These are phyloP conservation scores for Sebastes minor DNA, from an alignment of 2,797 vertebrate genomes.

Conservation along the genomic window DNA sequence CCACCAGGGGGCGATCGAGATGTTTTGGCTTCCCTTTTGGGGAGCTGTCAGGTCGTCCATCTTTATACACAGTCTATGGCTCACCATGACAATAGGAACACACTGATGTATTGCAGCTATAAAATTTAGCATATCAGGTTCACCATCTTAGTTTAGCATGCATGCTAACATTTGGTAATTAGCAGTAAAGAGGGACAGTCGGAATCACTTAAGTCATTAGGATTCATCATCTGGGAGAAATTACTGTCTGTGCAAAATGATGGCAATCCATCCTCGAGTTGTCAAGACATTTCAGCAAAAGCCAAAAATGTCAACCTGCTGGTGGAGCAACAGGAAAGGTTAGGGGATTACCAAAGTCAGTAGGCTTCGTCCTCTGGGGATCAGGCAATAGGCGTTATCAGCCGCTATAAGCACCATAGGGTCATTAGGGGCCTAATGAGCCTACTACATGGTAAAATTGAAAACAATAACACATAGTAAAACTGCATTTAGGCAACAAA, in stretches of 20 bases:
- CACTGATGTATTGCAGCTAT: background rate
- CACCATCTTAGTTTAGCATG: background rate
- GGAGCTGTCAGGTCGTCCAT: background rate
- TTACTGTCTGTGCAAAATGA: background rate
- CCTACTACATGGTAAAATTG: background rate
- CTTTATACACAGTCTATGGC: background rate
- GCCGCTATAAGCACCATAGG: background rate
- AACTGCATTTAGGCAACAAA: background rate
- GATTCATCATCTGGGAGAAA: background rate
- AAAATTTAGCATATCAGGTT: background rate
- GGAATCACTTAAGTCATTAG: background rate
- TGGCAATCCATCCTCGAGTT: background rate
- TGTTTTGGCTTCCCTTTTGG: background rate
- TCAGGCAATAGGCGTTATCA: background rate
- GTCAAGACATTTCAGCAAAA: background rate
- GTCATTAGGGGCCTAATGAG: background rate
- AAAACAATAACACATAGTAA: background rate
- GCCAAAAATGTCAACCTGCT: background rate
- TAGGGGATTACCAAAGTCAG: background rate
- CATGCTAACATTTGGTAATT: background rate
- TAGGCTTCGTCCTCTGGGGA: background rate
- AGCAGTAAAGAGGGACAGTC: background rate
- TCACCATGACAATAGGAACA: background rate
- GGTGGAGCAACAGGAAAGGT: background rate
- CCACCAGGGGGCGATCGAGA: background rate